Evolutionary conservation across 2,113 vertebrate genomes (phyloP).

Genomic region (western clawed frog (Xenopus tropicalis)): UCB_Xtro_10.0 CM004446.2:144505501-144506000

Average conservation of each 20-base stretch:
- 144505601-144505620: slow-evolving; percentile 21
- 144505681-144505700: slow-evolving; percentile 28
- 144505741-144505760: slow-evolving; percentile 26
- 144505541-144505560: neutral
- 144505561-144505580: neutral
- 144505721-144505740: slow-evolving; percentile 34
- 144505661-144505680: slow-evolving; percentile 36
- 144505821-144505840: neutral
- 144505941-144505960: too few species aligned
- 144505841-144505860: neutral
- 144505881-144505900: too few species aligned
- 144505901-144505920: too few species aligned
- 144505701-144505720: slow-evolving; percentile 28
- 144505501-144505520: too few species aligned
- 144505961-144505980: too few species aligned
- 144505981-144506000: too few species aligned
- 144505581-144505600: slow-evolving; percentile 31
- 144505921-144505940: too few species aligned
- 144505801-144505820: slow-evolving; percentile 19
- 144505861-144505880: neutral
- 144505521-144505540: neutral
- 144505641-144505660: slow-evolving; percentile 37
- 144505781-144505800: neutral
- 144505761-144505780: slow-evolving; percentile 23
- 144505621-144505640: slow-evolving; percentile 43